Evolutionary conservation across 2,797 vertebrate genomes (phyloP).

Genomic region (Tokudaia tokunoshimensis): DNA sequence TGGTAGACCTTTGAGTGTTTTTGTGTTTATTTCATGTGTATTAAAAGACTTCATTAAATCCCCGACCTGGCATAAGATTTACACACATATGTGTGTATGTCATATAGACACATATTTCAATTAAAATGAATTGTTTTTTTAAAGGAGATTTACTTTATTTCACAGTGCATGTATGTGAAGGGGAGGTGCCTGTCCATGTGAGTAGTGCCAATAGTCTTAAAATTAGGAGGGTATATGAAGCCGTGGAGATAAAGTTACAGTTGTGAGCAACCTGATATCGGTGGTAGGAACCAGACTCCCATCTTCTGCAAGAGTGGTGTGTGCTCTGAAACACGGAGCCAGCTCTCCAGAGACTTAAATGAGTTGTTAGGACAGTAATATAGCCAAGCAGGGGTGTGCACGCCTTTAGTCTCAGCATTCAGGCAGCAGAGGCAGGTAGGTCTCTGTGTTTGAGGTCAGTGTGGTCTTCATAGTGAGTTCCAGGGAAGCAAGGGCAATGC

Average conservation of each 20-base stretch:
- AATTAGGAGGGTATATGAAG: background rate
- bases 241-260: background rate
- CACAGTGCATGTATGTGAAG: background rate
- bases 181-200: background rate
- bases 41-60: slow-evolving; percentile 17
- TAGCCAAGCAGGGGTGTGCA: no score
- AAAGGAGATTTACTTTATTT: background rate
- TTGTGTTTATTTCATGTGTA: slow-evolving; percentile 40
- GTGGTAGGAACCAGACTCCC: background rate
- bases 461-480: background rate
- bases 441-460: background rate
- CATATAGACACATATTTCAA: background rate
- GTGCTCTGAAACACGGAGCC: background rate
- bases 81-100: background rate
- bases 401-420: background rate
- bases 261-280: background rate
- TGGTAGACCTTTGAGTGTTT: slow-evolving; percentile 16
- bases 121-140: background rate
- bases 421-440: background rate
- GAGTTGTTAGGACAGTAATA: no score
- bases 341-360: no score
- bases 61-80: background rate
- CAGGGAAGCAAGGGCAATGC: background rate
- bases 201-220: background rate
- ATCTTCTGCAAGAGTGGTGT: background rate